Evolutionary conservation across 2,888 invertebrate species (phyloP), one percentile per base, ranked within the genome.

Genomic region (Acronicta psi): DNA sequence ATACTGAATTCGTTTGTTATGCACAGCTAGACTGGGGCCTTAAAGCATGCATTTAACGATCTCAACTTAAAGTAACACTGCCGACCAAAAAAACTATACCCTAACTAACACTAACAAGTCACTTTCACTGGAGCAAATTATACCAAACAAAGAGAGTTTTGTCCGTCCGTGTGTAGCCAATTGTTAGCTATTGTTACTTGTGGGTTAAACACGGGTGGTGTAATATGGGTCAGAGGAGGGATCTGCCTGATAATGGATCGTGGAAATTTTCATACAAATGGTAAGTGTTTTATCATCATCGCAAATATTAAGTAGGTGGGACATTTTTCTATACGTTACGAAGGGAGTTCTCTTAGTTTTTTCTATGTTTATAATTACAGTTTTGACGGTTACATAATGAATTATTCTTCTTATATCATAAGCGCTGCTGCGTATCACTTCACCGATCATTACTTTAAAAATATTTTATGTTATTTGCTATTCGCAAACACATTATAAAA

Each of bases 71-170:
- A 55, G 36, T 42, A 63, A 71, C 64, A 68, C 56, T 59, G 46
- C 18, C 20, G 52, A 23, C 63, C 55, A 68, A 62, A 62, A 71
- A 59, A 63, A 68, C 17, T 17, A 29, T 17, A 29, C 16, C 23
- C 36, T 43, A 31, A 47, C 41, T 23, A 49, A 63, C 51, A 57
- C 53, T 52, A 54, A 59, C 52, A 55, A 71, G 38, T 55, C 34
- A 77, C 75, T 76, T 76, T 76, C 75, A 72, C 73, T 73, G 56
- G 44, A 46, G 58, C 54, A 68, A 68, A 77, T 69, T 59, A 65
- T 55, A 34, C 38, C 42, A 53, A 57, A 73, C 73, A 67, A 75
- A 75, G 73, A 69, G 53, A 57, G 55, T 52, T 38, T 45, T 61
- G 56, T 65, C 54, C 56, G 53, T 52, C 47, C 20, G 46, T 59